Conservation (phyloP, 2,888 invertebrate species). For the Acronicta leporina region DNA sequence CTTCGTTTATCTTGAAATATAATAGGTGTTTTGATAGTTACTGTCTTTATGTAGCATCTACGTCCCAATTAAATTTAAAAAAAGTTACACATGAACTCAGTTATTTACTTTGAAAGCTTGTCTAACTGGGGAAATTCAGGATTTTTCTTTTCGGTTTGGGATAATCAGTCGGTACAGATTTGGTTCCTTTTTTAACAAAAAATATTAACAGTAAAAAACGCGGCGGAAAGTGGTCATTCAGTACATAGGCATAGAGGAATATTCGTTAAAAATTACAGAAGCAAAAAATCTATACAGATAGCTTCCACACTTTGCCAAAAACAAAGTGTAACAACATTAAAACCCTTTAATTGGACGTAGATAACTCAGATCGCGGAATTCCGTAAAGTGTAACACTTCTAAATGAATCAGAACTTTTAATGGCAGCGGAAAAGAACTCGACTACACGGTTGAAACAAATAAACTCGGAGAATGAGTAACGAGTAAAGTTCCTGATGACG, state of each 20-base stretch:
- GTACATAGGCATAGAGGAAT: too few species aligned
- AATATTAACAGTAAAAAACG: too few species aligned
- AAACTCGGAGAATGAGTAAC: slow-evolving; percentile 63
- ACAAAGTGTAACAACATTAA: slow-evolving; percentile 40
- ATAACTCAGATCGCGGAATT: slow-evolving; percentile 46
- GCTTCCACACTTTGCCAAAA: slow-evolving; percentile 12
- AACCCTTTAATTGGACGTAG: slow-evolving; percentile 60
- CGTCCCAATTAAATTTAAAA: too few species aligned
- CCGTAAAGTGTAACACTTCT: slow-evolving; percentile 52
- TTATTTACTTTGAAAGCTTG: too few species aligned
- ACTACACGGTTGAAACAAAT: slow-evolving; percentile 63
- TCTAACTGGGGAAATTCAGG: too few species aligned
- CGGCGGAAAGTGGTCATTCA: too few species aligned
- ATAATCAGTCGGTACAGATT: too few species aligned
- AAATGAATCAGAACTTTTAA: slow-evolving; percentile 77
- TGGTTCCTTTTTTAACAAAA: too few species aligned
- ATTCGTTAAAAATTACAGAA: background rate
- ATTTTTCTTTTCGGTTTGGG: too few species aligned
- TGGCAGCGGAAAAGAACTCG: slow-evolving; percentile 62
- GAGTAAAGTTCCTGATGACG: slow-evolving; percentile 59
- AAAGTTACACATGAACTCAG: too few species aligned
- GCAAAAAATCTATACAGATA: slow-evolving; percentile 18
- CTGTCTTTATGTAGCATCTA: too few species aligned
- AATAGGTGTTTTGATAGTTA: too few species aligned
- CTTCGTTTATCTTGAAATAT: background rate